phyloP scores from a whole-genome alignment of 2,888 invertebrate genomes.

The Drosophila suboccidentalis region DNA sequence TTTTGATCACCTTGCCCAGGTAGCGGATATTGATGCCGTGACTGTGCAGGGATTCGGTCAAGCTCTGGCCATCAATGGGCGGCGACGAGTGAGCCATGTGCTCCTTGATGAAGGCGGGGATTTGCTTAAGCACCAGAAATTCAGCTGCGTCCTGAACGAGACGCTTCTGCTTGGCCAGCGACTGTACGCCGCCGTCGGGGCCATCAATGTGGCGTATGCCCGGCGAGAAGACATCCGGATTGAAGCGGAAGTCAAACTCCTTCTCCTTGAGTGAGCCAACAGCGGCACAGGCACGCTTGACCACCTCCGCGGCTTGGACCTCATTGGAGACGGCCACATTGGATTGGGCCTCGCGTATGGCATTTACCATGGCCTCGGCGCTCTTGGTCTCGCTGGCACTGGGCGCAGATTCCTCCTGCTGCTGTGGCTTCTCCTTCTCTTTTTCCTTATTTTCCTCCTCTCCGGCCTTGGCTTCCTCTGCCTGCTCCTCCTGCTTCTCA shows the following conservation, averaged over 20 bases:
- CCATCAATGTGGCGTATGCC: conserved; percentile 93
- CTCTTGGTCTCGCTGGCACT: conserved; percentile 56
- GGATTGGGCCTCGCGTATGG: conserved; percentile 84
- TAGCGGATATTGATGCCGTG: conserved; percentile 98
- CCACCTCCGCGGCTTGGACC: conserved; percentile 91
- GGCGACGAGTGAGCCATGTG: conserved; percentile 96
- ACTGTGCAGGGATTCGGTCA: conserved; percentile 97
- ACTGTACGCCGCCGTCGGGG: conserved; percentile 88
- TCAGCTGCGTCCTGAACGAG: conserved; percentile 98
- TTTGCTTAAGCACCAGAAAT: conserved; percentile 96
- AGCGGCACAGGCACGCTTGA: conserved; percentile 94
- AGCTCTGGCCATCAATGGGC: conserved; percentile 97
- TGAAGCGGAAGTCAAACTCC: conserved; percentile 98
- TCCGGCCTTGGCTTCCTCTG: background rate
- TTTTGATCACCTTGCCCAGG: conserved; percentile 95
- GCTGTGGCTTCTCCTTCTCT: conserved; percentile 35
- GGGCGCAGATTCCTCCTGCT: conserved; percentile 62
- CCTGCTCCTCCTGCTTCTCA: conserved; percentile 45
- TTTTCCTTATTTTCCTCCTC: conserved; percentile 26
- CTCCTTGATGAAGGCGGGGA: conserved; percentile 97
- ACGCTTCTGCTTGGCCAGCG: conserved; percentile 93
- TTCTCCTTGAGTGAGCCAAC: conserved; percentile 98
- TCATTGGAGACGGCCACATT: conserved; percentile 88
- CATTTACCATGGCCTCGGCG: conserved; percentile 76
- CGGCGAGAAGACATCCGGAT: conserved; percentile 98